phyloP scores from a whole-genome alignment of 2,113 vertebrate genomes.

The Dromiciops gliroides region DNA sequence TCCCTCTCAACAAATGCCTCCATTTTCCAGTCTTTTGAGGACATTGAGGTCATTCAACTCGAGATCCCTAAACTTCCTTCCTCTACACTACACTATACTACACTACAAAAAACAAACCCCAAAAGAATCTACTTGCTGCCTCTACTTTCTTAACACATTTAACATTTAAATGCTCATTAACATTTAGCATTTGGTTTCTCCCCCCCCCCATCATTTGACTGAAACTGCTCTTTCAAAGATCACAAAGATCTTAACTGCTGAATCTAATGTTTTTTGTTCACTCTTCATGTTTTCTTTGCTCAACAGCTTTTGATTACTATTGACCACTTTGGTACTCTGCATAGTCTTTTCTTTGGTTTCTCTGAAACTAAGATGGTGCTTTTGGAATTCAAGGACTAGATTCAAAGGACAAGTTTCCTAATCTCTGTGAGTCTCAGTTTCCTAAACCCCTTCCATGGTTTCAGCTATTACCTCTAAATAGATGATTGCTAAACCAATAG shows the following conservation, averaged over 20 bases:
- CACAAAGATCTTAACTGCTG: neutral
- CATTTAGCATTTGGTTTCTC: neutral
- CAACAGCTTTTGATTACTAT: neutral
- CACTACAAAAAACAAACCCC: too few species aligned
- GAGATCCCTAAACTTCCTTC: neutral
- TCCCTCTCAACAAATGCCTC: neutral
- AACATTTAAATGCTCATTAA: too few species aligned
- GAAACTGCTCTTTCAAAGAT: neutral
- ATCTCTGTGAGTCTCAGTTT: neutral
- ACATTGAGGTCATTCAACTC: neutral
- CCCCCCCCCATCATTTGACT: neutral
- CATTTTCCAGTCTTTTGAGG: neutral
- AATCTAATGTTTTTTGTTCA: neutral
- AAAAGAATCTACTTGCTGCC: neutral
- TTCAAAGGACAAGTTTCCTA: neutral
- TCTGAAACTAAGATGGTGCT: neutral
- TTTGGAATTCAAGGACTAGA: neutral
- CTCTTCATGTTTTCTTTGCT: neutral
- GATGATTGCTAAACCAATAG: neutral
- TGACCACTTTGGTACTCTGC: neutral
- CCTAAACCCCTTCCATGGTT: neutral
- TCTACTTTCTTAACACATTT: neutral
- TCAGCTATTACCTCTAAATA: neutral
- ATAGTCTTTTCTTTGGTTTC: neutral
- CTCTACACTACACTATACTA: too few species aligned